Conservation (phyloP, 2,797 vertebrate species). For the Xerus rutilus region DNA sequence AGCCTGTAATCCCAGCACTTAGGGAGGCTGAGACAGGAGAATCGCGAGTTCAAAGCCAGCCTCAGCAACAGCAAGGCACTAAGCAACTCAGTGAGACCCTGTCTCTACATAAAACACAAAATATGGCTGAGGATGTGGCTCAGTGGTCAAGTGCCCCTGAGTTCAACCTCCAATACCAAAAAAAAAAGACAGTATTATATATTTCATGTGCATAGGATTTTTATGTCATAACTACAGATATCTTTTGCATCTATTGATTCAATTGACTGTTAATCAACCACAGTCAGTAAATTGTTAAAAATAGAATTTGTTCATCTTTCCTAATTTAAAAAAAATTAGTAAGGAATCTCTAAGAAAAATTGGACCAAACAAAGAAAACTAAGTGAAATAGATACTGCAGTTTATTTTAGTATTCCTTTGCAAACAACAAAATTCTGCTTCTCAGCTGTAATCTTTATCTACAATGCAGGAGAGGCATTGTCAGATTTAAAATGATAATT, state of each 20-base stretch:
- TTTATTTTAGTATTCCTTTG: slow-evolving; percentile 55
- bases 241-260: slow-evolving; percentile 20
- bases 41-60: too few relatives aligned
- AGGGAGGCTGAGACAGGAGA: too few relatives aligned
- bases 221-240: background rate
- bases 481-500: slow-evolving; percentile 66
- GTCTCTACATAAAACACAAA: too few relatives aligned
- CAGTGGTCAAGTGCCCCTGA: too few relatives aligned
- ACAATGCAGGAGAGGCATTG: slow-evolving; percentile 22
- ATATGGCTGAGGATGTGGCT: too few relatives aligned
- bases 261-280: background rate
- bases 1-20: too few relatives aligned
- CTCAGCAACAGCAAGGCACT: too few relatives aligned
- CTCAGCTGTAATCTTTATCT: slow-evolving; percentile 29
- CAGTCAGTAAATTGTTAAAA: slow-evolving; percentile 4
- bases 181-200: background rate
- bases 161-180: too few relatives aligned
- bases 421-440: background rate
- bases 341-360: slow-evolving; percentile 21
- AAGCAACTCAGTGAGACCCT: too few relatives aligned
- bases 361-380: slow-evolving; percentile 38
- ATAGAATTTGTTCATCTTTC: background rate
- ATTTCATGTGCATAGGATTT: background rate
- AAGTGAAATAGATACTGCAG: background rate
- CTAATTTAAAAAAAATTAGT: background rate